Evolutionary conservation across 2,797 vertebrate species (phyloP), one percentile per base, ranked within the genome.

Genomic region (Melanotaenia nigrans): DNA sequence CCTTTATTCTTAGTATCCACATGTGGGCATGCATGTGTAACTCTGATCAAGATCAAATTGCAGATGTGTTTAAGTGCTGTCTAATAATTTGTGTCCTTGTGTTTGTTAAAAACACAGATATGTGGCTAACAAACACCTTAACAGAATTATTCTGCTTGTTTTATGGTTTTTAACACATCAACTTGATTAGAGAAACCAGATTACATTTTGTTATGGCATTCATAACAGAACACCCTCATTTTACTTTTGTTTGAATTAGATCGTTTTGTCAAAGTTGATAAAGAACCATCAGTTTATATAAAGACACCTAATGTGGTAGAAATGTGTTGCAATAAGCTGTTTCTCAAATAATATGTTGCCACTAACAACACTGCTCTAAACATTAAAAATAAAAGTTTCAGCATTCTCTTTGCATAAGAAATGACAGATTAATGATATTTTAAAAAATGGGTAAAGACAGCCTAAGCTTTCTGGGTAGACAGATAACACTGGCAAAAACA

Each of bases 161-260:
- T 51, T 51, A 24, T 13, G 10, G 49, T 73, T 24, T 35, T 61
- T 57, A 56, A 68, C 36, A 33, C 53, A 63, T 40, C 57, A 75
- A 75, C 53, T 32, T 33, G 33, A 71, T 75, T 70, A 61, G 38
- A 49, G 3, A 71, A 78, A 69, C 32, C 22, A n/a, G 8, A 12
- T 36, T 11, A 36, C 35, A 36, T 9, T 36, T 36, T 40, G 12
- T 4, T 40, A 13, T 40, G 38, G 12, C 10, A 36, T 36, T 36
- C 70, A 62, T 32, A 67, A 36, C 47, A 68, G 24, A 7, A 35
- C 40, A 35, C 49, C 70, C 42, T 54, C 47, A 42, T 53, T 30
- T 40, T 40, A 40, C 42, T 28, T 61, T 47, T 65, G 65, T 66
- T 68, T 75, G 64, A 33, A 66, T 59, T 57, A 11, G n/a, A 32